Base-by-base conservation (phyloP, 64 coral and sea anemone species). In the Catalaphyllia jardinei region DNA sequence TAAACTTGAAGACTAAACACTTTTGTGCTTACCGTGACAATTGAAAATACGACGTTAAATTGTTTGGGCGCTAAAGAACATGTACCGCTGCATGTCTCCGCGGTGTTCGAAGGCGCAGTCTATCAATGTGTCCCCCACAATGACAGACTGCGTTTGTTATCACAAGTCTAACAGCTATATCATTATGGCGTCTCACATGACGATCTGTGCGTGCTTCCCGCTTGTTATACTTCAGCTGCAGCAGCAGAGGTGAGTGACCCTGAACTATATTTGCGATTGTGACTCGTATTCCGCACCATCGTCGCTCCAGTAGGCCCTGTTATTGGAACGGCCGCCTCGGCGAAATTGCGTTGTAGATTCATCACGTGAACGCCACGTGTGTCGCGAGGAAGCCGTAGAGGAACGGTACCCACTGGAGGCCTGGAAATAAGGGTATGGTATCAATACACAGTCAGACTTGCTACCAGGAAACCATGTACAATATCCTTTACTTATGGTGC, bases 371-470 rank as follows among this genome's bases (percentile, higher is more conserved):
- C 87, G 95, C 65, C 92, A 88, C 18, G 91, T 83, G 80, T 87
- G 52, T 22, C 84, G 87, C 20, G 91, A 95, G 28, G 94, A 95
- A 11, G 85, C 86, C 61, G 90, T 78, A 11, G 94, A 88, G 27
- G 83, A 93, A n/a, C 95, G 91, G 73, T 97, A 97, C 20, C 95
- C 95, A 80, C 91, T 93, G 74, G 91, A 91, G 77, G 87, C 86
- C 95, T 97, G 72, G 29, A 25, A 62, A 93, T 29, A 74, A 83
- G 25, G 87, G 65, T 57, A 10, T 54, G 52, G 52, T 13, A 13
- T 13, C 52, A 54, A 10, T 54, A 54, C 8, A 57, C 54, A 12
- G 54, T 14, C 54, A 57, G 54, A 9, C 1, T 57, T 57, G 11
- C 11, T 12, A 2, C 10, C 15, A 12, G 1, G 54, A 14, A 57